phyloP scores from a whole-genome alignment of 2,797 vertebrate genomes.

The Schizopygopsis pylzovi region DNA sequence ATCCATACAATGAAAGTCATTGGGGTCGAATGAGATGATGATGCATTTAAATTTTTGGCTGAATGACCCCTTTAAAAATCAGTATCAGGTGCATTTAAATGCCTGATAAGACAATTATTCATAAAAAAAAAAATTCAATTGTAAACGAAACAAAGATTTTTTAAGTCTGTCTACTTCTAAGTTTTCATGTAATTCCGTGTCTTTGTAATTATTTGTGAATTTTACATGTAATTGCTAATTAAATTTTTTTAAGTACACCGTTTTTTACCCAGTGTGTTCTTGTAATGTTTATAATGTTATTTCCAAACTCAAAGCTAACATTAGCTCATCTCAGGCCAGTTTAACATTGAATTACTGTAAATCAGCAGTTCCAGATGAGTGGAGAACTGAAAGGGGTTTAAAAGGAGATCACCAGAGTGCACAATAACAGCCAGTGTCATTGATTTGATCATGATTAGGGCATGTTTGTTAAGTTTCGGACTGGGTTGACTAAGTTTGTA shows the following conservation, averaged over 20 bases:
- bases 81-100: not conserved
- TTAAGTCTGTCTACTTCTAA: too few relatives aligned
- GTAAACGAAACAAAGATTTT: too few relatives aligned
- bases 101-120: not conserved
- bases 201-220: not conserved
- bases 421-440: not conserved
- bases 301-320: not conserved
- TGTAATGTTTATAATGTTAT: not conserved
- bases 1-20: not conserved
- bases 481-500: not conserved
- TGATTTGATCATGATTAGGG: not conserved
- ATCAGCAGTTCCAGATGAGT: not conserved
- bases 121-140: too few relatives aligned
- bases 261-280: not conserved
- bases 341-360: not conserved
- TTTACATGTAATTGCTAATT: not conserved
- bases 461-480: not conserved
- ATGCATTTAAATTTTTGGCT: not conserved
- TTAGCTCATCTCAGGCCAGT: not conserved
- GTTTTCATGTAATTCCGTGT: too few relatives aligned
- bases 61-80: not conserved
- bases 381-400: slow-evolving; percentile 1
- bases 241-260: not conserved
- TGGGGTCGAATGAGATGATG: not conserved
- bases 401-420: not conserved